phyloP scores from a whole-genome alignment of 2,888 invertebrate species.

The Acanthosepion esculentum region DNA sequence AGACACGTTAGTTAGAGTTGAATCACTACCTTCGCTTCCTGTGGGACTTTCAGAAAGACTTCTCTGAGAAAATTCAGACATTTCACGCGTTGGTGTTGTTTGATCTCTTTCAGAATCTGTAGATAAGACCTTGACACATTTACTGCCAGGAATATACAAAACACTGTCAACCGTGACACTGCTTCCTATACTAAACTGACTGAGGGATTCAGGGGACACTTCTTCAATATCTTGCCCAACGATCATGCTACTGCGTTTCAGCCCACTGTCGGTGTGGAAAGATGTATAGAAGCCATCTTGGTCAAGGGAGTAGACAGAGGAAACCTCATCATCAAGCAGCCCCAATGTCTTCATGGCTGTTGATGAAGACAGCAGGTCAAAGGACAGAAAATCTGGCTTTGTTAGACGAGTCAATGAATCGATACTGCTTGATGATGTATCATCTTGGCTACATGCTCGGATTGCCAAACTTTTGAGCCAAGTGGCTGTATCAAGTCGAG shows the following conservation, averaged over 20 bases:
- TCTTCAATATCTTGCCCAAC: neutral
- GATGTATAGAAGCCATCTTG: constrained; percentile 98
- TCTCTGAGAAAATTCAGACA: neutral
- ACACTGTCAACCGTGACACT: constrained; percentile 61
- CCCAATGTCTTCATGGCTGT: constrained; percentile 53
- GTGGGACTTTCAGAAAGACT: neutral
- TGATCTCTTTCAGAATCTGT: constrained; percentile 25
- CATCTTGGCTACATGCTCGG: constrained; percentile 63
- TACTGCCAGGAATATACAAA: constrained; percentile 58
- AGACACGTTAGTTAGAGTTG: constrained; percentile 36
- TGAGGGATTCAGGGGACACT: constrained; percentile 57
- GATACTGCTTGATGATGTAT: constrained; percentile 58
- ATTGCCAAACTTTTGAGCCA: constrained; percentile 68
- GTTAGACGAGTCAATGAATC: constrained; percentile 64
- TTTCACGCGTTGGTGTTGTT: neutral
- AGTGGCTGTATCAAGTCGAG: constrained; percentile 63
- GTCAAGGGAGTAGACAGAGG: constrained; percentile 94
- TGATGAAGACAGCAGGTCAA: constrained; percentile 63
- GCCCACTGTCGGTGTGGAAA: constrained; percentile 95
- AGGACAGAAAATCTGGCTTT: constrained; percentile 63
- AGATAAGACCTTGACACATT: neutral
- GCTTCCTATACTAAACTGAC: constrained; percentile 61
- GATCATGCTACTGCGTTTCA: constrained; percentile 72
- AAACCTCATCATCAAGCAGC: constrained; percentile 64
- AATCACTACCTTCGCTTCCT: constrained; percentile 43